These are phyloP conservation scores for Phylloscopus trochiloides DNA, from an alignment of 2,113 vertebrate genomes.

Conservation along the genomic window DNA sequence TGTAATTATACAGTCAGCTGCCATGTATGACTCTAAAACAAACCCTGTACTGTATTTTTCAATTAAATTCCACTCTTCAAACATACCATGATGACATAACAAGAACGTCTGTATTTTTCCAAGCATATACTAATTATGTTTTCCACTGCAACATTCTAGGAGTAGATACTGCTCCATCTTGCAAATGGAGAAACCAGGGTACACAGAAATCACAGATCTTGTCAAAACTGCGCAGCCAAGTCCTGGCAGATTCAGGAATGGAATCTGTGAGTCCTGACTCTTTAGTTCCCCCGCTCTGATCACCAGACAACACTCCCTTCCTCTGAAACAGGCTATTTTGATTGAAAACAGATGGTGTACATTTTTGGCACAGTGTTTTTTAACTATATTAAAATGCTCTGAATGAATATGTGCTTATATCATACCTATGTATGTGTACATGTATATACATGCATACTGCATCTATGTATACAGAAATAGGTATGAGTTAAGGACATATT, in stretches of 20 bases:
- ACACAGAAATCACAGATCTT: not conserved
- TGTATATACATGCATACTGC: not conserved
- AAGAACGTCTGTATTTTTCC: constrained; percentile 1
- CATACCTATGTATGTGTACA: constrained; percentile 18
- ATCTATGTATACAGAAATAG: constrained; percentile 31
- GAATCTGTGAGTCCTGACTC: constrained; percentile 35
- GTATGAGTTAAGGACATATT: constrained; percentile 44
- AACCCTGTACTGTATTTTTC: not conserved
- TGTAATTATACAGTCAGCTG: not conserved
- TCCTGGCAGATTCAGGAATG: constrained; percentile 22
- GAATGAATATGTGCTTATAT: constrained; percentile 57
- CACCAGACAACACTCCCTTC: constrained; percentile 54
- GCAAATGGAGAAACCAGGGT: constrained; percentile 6
- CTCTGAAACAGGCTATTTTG: constrained; percentile 59
- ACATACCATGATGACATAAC: not conserved
- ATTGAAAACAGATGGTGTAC: constrained; percentile 60
- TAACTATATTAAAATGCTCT: constrained; percentile 60
- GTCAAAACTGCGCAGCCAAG: not conserved
- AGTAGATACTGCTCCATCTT: not conserved
- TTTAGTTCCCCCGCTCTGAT: constrained; percentile 44
- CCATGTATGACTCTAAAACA: not conserved
- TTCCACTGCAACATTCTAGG: constrained; percentile 9
- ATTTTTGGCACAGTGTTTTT: constrained; percentile 42
- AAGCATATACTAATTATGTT: not conserved
- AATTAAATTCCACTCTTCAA: constrained; percentile 3